Percentiles rank a stretch among this genome's conserved stretches.
phyloP scores from a whole-genome alignment of 53 echinoderm and acorn worm species.

The Antedon mediterranea region DNA sequence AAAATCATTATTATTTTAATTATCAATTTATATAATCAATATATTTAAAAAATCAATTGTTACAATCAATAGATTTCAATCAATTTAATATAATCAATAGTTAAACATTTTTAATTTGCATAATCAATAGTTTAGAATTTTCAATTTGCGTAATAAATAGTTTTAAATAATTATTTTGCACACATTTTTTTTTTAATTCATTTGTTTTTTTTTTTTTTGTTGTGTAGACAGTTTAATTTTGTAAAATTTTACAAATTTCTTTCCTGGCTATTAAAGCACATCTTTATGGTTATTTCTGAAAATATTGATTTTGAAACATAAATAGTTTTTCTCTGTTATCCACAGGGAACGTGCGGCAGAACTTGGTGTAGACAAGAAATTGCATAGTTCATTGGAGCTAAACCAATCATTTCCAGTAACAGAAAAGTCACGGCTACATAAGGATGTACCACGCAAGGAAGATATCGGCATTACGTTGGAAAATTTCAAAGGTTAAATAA shows the following conservation, averaged over 20 bases:
- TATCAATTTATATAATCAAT: too few relatives aligned
- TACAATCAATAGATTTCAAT: too few relatives aligned
- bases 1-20: too few relatives aligned
- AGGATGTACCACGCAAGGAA: constrained; percentile 16
- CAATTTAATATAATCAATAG: too few relatives aligned
- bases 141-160: too few relatives aligned
- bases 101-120: too few relatives aligned
- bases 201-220: too few relatives aligned
- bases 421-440: constrained; percentile 22
- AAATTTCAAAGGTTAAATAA: constrained; percentile 72
- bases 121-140: too few relatives aligned
- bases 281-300: neutral
- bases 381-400: constrained; percentile 52
- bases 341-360: constrained; percentile 59
- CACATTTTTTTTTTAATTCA: too few relatives aligned
- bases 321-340: neutral
- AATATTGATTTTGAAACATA: neutral
- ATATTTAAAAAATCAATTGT: too few relatives aligned
- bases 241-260: neutral
- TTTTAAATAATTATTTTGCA: too few relatives aligned
- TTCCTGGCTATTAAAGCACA: neutral
- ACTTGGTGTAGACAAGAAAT: constrained; percentile 49
- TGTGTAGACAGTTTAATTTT: too few relatives aligned
- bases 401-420: constrained; percentile 52
- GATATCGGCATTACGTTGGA: constrained; percentile 49